Evolutionary conservation across 2,113 vertebrate species (phyloP).

Genomic region (Vulpes ferrilata): DNA sequence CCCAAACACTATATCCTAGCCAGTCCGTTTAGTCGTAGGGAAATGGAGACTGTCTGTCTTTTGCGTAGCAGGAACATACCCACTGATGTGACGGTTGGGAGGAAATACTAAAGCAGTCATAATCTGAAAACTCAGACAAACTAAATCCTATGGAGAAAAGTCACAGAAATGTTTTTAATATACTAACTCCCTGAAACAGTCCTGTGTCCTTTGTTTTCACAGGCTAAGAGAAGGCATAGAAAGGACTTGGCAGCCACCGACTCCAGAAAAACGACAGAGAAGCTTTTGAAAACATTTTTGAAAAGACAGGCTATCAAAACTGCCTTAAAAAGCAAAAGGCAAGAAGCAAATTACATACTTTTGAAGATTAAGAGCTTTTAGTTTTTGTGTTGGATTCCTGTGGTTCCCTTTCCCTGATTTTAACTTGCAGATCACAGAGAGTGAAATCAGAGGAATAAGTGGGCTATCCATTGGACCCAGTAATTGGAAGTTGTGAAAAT

Average conservation of each 20-base stretch:
- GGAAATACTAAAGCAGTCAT: not conserved
- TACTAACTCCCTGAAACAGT: not conserved
- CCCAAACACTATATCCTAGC: not conserved
- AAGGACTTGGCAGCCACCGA: conserved; percentile 92
- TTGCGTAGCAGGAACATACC: not conserved
- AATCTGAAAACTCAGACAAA: not conserved
- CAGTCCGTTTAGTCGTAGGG: not conserved
- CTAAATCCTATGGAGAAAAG: not conserved
- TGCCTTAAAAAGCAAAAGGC: conserved; percentile 91
- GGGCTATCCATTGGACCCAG: not conserved
- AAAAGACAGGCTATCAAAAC: conserved; percentile 96
- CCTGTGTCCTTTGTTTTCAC: not conserved
- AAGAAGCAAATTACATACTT: conserved; percentile 61
- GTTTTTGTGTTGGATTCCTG: not conserved
- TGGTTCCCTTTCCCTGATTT: not conserved
- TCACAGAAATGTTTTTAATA: conserved; percentile 3
- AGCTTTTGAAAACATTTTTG: conserved; percentile 95
- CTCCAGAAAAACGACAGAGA: conserved; percentile 94
- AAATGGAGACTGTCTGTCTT: not conserved
- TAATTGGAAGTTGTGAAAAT: not conserved
- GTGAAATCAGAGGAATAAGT: not conserved
- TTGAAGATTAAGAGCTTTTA: not conserved
- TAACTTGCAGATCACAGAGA: not conserved
- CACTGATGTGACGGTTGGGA: not conserved
- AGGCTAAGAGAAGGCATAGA: conserved; percentile 94